Percentiles rank a stretch among this genome's conserved stretches.
These are phyloP conservation scores for Sterrhoptilus dennistouni DNA, from an alignment of 2,113 vertebrate species.

Conservation along the genomic window DNA sequence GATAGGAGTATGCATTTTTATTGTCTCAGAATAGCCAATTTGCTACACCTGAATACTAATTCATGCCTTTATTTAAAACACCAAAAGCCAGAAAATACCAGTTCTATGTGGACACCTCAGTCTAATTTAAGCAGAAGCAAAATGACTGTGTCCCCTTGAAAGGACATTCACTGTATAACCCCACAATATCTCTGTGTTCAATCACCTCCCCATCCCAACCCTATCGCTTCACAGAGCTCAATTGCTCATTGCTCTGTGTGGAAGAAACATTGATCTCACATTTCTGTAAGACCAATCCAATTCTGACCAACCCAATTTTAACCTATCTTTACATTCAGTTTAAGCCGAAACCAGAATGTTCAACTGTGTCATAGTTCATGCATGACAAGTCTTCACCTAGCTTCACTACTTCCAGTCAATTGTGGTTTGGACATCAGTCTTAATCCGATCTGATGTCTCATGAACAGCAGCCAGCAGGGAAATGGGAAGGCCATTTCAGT, in stretches of 20 bases:
- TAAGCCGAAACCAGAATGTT: not conserved
- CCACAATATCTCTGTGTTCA: not conserved
- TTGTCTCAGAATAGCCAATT: not conserved
- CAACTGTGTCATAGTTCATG: not conserved
- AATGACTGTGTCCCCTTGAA: not conserved
- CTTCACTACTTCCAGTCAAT: not conserved
- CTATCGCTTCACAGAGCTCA: not conserved
- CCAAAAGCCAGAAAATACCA: accelerated
- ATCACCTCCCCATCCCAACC: not conserved
- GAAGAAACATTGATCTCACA: not conserved
- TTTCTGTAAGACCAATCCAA: not conserved
- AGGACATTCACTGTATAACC: not conserved
- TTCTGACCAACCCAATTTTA: not conserved
- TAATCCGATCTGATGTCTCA: not conserved
- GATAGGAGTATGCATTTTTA: not conserved
- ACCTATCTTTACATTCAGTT: not conserved
- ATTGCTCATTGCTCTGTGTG: not conserved
- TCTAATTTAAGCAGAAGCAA: not conserved
- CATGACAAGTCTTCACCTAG: not conserved
- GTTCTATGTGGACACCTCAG: not conserved
- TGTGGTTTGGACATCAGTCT: not conserved
- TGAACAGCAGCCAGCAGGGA: not conserved
- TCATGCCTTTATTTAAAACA: not conserved
- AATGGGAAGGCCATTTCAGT: not conserved
- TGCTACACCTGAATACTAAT: not conserved